A percentile compares a stretch with the other conserved stretches of the same genome.
Conservation (phyloP, 64 coral and sea anemone genomes). For the Trachythela sp. region DNA sequence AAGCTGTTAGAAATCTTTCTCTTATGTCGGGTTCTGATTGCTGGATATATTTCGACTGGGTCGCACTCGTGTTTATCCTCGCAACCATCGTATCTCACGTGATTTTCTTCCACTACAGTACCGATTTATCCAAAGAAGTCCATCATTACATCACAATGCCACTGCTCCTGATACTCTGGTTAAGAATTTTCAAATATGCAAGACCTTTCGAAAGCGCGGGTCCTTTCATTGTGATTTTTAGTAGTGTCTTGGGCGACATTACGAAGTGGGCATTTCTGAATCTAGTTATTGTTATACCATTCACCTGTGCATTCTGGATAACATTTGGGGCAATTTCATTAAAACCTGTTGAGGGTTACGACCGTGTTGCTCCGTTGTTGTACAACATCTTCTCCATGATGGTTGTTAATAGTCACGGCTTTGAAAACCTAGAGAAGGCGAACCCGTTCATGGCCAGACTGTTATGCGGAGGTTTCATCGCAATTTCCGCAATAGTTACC, state of each 20-base stretch:
- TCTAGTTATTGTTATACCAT: background rate
- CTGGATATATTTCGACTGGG: conserved; percentile 11
- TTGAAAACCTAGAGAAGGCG: background rate
- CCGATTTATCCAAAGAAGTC: background rate
- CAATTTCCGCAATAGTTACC: background rate
- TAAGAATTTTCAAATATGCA: background rate
- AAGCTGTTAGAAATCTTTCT: background rate
- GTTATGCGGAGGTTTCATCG: background rate
- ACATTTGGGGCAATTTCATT: background rate
- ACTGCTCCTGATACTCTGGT: conserved; percentile 19
- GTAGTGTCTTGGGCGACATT: background rate
- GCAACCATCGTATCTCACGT: background rate
- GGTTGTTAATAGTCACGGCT: background rate
- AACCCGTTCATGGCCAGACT: background rate
- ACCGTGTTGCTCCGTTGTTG: background rate
- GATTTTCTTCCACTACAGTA: background rate
- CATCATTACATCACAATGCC: conserved; percentile 7
- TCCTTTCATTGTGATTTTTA: conserved; percentile 2
- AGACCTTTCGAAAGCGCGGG: conserved; percentile 1
- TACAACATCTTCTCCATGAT: background rate
- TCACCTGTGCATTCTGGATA: background rate
- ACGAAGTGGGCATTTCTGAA: background rate
- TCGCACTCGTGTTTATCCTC: background rate
- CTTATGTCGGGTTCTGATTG: background rate
- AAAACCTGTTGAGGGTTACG: background rate